Percentiles rank a stretch among this genome's conserved stretches.
Conservation (phyloP, 2,113 vertebrate genomes). For the Podiceps cristatus region DNA sequence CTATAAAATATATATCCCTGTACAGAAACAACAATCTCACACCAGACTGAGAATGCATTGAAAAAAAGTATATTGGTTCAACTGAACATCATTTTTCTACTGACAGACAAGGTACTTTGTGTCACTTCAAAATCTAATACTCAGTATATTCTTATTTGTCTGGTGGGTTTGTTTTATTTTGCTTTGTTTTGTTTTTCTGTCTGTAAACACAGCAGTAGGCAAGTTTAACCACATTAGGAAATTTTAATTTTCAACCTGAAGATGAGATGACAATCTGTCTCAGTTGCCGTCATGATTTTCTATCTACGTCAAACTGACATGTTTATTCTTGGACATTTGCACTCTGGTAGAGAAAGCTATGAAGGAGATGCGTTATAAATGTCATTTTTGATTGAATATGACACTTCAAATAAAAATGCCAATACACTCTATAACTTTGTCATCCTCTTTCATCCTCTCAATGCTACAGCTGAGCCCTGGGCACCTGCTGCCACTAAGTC, state of each 20-base stretch:
- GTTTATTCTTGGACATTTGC: conserved; percentile 67
- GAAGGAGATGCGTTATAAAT: conserved; percentile 50
- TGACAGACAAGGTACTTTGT: neutral
- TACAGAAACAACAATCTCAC: neutral
- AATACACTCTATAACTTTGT: neutral
- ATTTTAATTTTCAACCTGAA: conserved; percentile 58
- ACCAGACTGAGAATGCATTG: neutral
- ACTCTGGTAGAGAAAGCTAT: conserved; percentile 12
- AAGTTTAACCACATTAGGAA: conserved; percentile 31
- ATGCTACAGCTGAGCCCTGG: neutral
- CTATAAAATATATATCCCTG: neutral
- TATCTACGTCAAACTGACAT: conserved; percentile 28
- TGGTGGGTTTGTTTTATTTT: neutral
- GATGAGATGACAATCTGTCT: conserved; percentile 34
- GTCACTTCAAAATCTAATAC: conserved; percentile 20
- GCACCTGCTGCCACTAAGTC: neutral
- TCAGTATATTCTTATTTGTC: neutral
- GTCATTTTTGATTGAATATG: conserved; percentile 63
- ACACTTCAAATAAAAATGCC: conserved; percentile 68
- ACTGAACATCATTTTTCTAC: neutral
- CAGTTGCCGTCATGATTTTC: conserved; percentile 33
- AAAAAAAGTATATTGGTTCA: neutral
- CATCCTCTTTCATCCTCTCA: neutral
- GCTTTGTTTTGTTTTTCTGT: neutral
- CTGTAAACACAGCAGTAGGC: neutral